phyloP scores from a whole-genome alignment of 1,140 invertebrate genomes.

The Antheraea pernyi region DNA sequence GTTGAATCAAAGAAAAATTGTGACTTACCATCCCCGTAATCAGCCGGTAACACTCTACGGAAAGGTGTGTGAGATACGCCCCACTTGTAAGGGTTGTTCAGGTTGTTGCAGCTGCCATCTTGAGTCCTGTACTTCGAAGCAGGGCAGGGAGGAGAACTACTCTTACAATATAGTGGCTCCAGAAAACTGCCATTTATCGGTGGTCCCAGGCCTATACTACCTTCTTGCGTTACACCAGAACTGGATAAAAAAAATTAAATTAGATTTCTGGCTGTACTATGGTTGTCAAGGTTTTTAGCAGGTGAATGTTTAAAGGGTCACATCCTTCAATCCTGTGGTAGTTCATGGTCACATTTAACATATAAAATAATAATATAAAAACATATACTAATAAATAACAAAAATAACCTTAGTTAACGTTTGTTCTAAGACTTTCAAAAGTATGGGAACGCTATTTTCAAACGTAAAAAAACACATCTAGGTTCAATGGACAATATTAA shows the following conservation, averaged over 20 bases:
- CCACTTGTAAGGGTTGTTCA: constrained; percentile 81
- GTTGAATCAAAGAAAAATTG: not conserved
- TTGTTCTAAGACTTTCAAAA: too few relatives aligned
- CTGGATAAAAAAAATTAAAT: constrained; percentile 29
- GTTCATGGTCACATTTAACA: too few relatives aligned
- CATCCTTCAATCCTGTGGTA: too few relatives aligned
- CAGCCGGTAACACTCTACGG: constrained; percentile 83
- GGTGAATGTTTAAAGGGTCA: too few relatives aligned
- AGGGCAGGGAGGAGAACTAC: constrained; percentile 42
- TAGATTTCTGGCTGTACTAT: not conserved
- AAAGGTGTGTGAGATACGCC: constrained; percentile 90
- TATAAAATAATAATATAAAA: too few relatives aligned
- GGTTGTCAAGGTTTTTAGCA: too few relatives aligned
- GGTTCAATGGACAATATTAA: too few relatives aligned
- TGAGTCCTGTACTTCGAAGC: constrained; percentile 82
- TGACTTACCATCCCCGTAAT: constrained; percentile 86
- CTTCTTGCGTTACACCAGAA: constrained; percentile 30
- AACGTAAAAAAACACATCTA: too few relatives aligned
- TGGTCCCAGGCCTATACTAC: constrained; percentile 79
- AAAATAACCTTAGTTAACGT: too few relatives aligned
- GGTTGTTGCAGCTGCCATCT: constrained; percentile 92
- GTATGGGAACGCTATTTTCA: too few relatives aligned
- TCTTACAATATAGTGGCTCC: constrained; percentile 54
- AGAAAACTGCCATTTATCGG: constrained; percentile 67
- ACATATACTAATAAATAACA: too few relatives aligned